Base-by-base conservation (phyloP, 2,113 vertebrate genomes). In the Gobiocypris rarus region DNA sequence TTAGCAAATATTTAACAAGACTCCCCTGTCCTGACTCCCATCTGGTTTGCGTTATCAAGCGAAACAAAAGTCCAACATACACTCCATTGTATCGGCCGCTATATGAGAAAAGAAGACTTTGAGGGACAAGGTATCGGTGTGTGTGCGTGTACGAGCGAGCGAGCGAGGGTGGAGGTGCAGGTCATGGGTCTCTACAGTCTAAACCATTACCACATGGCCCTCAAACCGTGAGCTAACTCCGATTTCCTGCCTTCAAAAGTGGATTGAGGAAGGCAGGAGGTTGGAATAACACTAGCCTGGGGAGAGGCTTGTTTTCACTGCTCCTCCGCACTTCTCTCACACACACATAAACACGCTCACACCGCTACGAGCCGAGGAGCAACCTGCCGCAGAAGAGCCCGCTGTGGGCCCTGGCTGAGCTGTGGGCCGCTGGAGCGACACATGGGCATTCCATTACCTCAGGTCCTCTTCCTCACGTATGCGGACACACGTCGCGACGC, bases 241-340 rank as follows among this genome's bases (percentile, higher is more conserved):
- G 95, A 96, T 96, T 97, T 97, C 95, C 95, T 96, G 94, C 93
- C 94, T 93, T 93, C 94, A 96, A 96, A 95, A 95, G 93, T 93
- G 89, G 84, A 86, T 90, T 85, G 69, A 88, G 90, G 93, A 95
- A 94, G 91, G 93, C 89, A 84, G 93, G 93, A 93, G 93, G 93
- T 90, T 94, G 93, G 89, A 96, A 96, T 94, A 96, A 96, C 92
- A 94, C 89, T 56, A 89, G 90, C 92, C 85, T 90, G 92, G 74
- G 89, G 90, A 93, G 95, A 96, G 92, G 90, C 92, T 94, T 96
- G 90, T 92, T 95, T 95, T 94, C 92, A 91, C 92, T 92, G 92
- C 91, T 92, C 81, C 91, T 92, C 91, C 88, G 88, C 67, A 90
- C 91, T 89, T 90, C 85, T 61, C 90, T n/a, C 79, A 71, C 52